Conservation (phyloP, 92 coral and sea anemone species). For the Porites divaricata region DNA sequence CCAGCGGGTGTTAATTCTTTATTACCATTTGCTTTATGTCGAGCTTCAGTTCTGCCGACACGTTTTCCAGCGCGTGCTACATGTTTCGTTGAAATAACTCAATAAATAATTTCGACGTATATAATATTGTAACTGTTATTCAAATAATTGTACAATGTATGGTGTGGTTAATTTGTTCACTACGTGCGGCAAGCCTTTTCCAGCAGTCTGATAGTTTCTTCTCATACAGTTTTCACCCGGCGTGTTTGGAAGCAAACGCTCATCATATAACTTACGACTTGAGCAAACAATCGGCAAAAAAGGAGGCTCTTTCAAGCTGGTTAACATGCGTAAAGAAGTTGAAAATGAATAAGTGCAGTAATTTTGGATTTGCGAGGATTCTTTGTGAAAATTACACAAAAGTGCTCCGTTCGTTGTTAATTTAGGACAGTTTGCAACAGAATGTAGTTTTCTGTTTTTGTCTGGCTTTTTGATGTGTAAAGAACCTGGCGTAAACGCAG, state of each 20-base stretch:
- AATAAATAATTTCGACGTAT: background rate
- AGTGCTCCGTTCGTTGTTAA: background rate
- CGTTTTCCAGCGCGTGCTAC: no score
- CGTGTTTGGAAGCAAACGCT: constrained; percentile 63
- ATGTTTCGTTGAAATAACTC: no score
- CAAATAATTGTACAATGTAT: constrained; percentile 80
- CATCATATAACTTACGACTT: constrained; percentile 72
- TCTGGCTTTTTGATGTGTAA: constrained; percentile 2
- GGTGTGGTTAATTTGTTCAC: constrained; percentile 49
- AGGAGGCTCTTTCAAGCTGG: constrained; percentile 4
- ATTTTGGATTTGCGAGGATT: constrained; percentile 10
- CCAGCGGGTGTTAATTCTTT: no score
- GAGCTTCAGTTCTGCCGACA: no score
- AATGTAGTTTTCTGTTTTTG: background rate
- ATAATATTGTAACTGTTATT: constrained; percentile 14
- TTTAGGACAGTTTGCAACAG: background rate
- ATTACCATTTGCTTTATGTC: no score
- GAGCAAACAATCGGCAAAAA: constrained; percentile 42
- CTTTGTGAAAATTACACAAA: background rate
- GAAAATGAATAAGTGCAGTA: constrained; percentile 8
- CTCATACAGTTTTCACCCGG: background rate
- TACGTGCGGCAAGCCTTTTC: background rate
- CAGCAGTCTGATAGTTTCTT: background rate
- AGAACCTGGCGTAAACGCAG: background rate
- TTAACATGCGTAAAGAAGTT: constrained; percentile 8